Conservation (phyloP, 2,888 invertebrate species). For the Entomobrya proxima region DNA sequence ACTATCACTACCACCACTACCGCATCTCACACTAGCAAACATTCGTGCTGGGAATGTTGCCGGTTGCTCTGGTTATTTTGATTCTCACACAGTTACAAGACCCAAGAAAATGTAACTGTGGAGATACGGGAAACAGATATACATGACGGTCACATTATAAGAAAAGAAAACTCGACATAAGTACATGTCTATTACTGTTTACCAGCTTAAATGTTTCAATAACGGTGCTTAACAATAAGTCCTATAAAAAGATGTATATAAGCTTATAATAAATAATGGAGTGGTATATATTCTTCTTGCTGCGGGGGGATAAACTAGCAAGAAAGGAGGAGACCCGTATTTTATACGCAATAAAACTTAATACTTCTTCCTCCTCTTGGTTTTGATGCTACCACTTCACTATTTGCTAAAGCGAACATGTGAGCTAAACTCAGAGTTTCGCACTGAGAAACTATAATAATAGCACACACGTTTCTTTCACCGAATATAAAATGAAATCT, state of each 20-base stretch:
- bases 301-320: neutral
- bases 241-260: neutral
- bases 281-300: neutral
- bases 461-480: neutral
- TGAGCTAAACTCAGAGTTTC: too few species aligned
- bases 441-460: too few species aligned
- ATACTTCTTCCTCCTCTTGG: too few species aligned
- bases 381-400: too few species aligned
- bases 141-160: neutral
- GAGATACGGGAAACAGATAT: neutral
- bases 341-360: slow-evolving; percentile 18
- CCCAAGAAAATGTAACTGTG: slow-evolving; percentile 10
- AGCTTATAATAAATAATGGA: neutral
- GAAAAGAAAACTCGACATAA: neutral
- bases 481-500: neutral
- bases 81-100: neutral
- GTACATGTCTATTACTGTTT: neutral
- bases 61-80: neutral
- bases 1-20: slow-evolving; percentile 12
- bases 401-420: too few species aligned
- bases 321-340: slow-evolving; percentile 4
- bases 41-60: slow-evolving; percentile 34
- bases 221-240: slow-evolving; percentile 1
- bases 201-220: slow-evolving; percentile 4
- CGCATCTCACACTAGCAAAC: slow-evolving; percentile 3